Evolutionary conservation across 2,888 invertebrate species (phyloP), one percentile per base, ranked within the genome.

Genomic region (Isoperla grammatica): DNA sequence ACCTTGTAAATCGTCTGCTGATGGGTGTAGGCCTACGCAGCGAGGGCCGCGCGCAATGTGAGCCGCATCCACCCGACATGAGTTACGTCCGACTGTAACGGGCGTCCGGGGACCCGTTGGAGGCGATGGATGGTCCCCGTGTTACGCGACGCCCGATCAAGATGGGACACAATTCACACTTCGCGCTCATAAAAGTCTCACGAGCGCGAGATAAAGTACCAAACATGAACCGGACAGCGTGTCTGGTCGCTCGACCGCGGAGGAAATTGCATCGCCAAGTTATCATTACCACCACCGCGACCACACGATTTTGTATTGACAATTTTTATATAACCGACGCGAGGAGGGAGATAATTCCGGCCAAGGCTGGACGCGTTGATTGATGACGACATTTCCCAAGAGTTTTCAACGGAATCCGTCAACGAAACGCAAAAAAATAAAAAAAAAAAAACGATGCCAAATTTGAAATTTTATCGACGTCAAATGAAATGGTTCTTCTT

Each of bases 101-200:
- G 59, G 49, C 49, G 61, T 17, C 61, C 13, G 40, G 61, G 61
- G 61, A 59, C 58, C 59, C 55, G 61, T 61, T 19, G 23, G 37
- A 45, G 13, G 15, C 53, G 53, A 53, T 53, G 53, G 53, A 53
- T 53, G 53, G 53, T 37, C 19, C 4, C 37, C n/a, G n/a, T 2
- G 23, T 29, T 22, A 13, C 48, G 22, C 48, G 20, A 19, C 22
- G 23, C 40, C 40, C 15, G n/a, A 15, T 15, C 15, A 40, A 15
- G 45, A 11, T 45, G n/a, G n/a, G n/a, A n/a, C n/a, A n/a, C n/a
- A n/a, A n/a, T n/a, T n/a, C 45, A 19, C 45, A 45, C 45, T 45
- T 45, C 45, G 45, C 45, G 45, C 15, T 11, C 15, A 45, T 45
- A 13, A 19, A 45, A 45, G 15, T 40, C 40, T 29, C 29, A 29